Conservation (phyloP, 2,113 vertebrate species). For the Crotophaga sulcirostris region DNA sequence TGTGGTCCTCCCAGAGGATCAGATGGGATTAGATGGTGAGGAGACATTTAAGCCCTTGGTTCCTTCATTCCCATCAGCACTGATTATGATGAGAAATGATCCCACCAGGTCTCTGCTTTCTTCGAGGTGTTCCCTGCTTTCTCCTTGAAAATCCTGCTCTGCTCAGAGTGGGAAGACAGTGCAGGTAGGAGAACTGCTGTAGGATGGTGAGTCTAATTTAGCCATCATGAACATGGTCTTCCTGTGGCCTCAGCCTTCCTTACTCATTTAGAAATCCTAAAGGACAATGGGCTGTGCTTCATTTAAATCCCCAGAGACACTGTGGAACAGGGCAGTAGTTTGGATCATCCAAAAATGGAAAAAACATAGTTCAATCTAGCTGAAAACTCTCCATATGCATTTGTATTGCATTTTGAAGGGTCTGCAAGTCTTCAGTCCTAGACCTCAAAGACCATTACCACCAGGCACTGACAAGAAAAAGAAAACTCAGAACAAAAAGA, state of each 20-base stretch:
- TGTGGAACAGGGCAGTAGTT: neutral
- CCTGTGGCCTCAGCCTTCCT: neutral
- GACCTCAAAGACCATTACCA: neutral
- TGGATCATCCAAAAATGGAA: neutral
- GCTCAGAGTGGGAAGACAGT: neutral
- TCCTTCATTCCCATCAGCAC: neutral
- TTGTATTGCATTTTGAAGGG: neutral
- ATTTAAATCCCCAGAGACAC: neutral
- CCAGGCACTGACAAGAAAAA: neutral
- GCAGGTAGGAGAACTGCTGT: neutral
- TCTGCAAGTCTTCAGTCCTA: neutral
- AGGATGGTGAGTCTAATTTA: neutral
- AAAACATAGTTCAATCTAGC: neutral
- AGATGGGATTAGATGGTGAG: neutral
- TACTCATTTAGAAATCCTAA: neutral
- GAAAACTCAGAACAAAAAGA: neutral
- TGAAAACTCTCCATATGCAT: neutral
- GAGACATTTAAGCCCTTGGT: neutral
- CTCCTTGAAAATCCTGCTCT: neutral
- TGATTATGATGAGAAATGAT: neutral
- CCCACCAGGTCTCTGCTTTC: neutral
- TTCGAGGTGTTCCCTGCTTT: neutral
- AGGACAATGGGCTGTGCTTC: neutral
- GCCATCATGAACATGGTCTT: neutral
- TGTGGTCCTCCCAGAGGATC: neutral